phyloP scores from a whole-genome alignment of 1,140 invertebrate genomes.

The Metaphire vulgaris region DNA sequence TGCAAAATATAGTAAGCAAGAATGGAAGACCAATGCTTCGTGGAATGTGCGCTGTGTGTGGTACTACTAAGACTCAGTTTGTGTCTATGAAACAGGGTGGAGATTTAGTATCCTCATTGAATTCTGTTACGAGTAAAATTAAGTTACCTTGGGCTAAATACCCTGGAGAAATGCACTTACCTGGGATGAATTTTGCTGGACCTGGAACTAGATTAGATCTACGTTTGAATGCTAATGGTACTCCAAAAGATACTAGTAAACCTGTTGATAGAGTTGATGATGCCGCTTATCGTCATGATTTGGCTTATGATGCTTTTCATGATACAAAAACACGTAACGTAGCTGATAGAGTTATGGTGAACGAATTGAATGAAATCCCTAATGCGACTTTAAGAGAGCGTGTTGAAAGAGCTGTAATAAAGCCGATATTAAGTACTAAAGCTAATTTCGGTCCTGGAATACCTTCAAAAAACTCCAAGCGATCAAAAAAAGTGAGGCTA shows the following conservation, averaged over 20 bases:
- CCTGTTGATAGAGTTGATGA: slow-evolving; percentile 11
- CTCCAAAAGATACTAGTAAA: not conserved
- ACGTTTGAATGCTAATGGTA: slow-evolving; percentile 18
- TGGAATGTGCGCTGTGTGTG: slow-evolving; percentile 17
- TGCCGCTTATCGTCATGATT: slow-evolving; percentile 5
- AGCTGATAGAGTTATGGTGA: not conserved
- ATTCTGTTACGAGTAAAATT: not conserved
- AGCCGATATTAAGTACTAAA: slow-evolving; percentile 7
- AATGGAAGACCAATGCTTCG: slow-evolving; percentile 9
- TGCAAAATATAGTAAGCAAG: slow-evolving; percentile 12
- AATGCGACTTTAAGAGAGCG: slow-evolving; percentile 12
- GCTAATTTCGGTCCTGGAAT: not conserved
- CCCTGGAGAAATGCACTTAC: slow-evolving; percentile 29
- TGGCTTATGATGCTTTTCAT: not conserved
- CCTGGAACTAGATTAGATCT: slow-evolving; percentile 25
- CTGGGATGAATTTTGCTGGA: slow-evolving; percentile 24
- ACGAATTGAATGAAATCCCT: not conserved
- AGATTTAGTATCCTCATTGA: not conserved
- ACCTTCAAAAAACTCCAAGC: not conserved
- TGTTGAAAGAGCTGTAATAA: slow-evolving; percentile 4
- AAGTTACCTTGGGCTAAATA: slow-evolving; percentile 24
- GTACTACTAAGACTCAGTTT: slow-evolving; percentile 11
- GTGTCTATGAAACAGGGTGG: slow-evolving; percentile 7
- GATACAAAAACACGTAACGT: slow-evolving; percentile 6
- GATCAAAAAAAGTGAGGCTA: not conserved